Evolutionary conservation across 2,797 vertebrate species (phyloP).

Genomic region (Falco cherrug): DNA sequence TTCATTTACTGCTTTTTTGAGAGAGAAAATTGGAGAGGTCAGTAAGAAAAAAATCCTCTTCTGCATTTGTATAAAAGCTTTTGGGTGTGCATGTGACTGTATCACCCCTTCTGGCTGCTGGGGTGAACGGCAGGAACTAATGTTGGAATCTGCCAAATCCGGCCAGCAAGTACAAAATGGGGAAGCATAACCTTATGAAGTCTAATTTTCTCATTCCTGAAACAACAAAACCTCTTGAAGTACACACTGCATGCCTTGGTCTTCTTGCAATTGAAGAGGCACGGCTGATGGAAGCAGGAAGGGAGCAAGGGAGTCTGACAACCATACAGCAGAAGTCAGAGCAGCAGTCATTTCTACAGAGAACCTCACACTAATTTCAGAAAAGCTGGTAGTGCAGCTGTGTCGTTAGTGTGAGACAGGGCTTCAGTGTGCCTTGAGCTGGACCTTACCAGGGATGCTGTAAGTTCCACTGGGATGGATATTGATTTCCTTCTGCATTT

Average conservation of each 20-base stretch:
- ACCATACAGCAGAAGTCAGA: neutral
- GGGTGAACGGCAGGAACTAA: neutral
- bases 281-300: neutral
- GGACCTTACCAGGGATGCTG: neutral
- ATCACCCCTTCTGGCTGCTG: neutral
- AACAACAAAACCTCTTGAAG: neutral
- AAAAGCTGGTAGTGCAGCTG: neutral
- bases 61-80: neutral
- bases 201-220: neutral
- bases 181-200: neutral
- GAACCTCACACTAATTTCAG: neutral
- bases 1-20: neutral
- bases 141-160: neutral
- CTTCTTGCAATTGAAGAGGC: neutral
- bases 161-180: neutral
- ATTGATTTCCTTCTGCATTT: neutral
- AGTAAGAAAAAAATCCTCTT: neutral
- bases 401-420: neutral
- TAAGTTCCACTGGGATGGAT: neutral
- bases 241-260: neutral
- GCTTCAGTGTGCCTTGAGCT: neutral
- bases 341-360: neutral
- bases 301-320: neutral
- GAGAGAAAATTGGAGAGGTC: neutral
- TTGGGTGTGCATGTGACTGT: neutral